A percentile compares a stretch with the other conserved stretches of the same genome.
These are phyloP conservation scores for Idaea aversata DNA, from an alignment of 2,888 invertebrate genomes.

Conservation along the genomic window DNA sequence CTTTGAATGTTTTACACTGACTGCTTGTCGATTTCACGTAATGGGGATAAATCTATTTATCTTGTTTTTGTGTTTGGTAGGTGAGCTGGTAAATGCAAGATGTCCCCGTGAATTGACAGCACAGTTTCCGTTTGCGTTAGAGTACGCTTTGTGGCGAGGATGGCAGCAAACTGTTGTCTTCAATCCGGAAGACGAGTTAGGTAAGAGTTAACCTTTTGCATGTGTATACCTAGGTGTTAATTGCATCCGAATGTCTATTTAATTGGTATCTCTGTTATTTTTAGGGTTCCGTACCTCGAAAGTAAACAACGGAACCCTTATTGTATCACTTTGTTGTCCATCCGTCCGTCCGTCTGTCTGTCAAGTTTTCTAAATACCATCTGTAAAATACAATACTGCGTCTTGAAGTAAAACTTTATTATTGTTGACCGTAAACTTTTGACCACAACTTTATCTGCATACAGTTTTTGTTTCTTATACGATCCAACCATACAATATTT, in stretches of 20 bases:
- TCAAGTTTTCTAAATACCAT: too few species aligned
- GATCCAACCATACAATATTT: too few species aligned
- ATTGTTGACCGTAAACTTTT: neutral
- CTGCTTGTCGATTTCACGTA: neutral
- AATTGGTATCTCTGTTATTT: neutral
- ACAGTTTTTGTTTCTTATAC: neutral
- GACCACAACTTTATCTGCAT: neutral
- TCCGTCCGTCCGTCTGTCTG: too few species aligned
- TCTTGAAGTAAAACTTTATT: neutral
- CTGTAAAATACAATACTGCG: neutral
- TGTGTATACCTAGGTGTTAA: neutral
- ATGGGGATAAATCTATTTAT: slow-evolving; percentile 5
- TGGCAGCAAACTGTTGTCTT: slow-evolving; percentile 78
- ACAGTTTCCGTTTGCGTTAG: slow-evolving; percentile 68
- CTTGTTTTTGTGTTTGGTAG: slow-evolving; percentile 6
- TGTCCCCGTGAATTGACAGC: slow-evolving; percentile 44
- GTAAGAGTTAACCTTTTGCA: slow-evolving; percentile 32
- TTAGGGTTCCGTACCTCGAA: too few species aligned
- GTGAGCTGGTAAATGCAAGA: slow-evolving; percentile 17
- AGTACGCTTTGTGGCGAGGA: slow-evolving; percentile 76
- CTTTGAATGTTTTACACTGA: too few species aligned
- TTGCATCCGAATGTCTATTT: neutral
- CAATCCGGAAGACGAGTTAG: slow-evolving; percentile 54
- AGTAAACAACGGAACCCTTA: too few species aligned
- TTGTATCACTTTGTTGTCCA: too few species aligned